Percentiles rank a stretch among this genome's conserved stretches.
phyloP scores from a whole-genome alignment of 2,888 invertebrate genomes.

The Biston betularia region DNA sequence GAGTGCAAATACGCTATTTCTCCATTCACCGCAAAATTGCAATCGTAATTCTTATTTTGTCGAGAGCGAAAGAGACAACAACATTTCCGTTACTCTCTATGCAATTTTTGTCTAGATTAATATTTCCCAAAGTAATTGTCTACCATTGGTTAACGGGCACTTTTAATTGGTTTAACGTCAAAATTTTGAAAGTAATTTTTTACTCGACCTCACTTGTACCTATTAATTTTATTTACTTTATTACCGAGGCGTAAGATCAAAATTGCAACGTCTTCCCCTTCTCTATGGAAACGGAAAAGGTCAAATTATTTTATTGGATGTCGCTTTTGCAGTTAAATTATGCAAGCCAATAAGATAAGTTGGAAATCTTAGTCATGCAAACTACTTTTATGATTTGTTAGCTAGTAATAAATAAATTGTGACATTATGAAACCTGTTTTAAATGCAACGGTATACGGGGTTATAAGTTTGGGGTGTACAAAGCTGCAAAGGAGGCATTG shows the following conservation, averaged over 20 bases:
- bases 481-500: too few species aligned
- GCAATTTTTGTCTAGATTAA: background rate
- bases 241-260: background rate
- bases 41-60: background rate
- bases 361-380: background rate
- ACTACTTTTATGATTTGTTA: background rate
- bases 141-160: slow-evolving; percentile 10
- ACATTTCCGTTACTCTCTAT: background rate
- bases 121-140: slow-evolving; percentile 6
- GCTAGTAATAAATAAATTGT: background rate
- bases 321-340: background rate
- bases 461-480: too few species aligned
- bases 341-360: slow-evolving; percentile 8
- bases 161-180: background rate
- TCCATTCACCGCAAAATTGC: slow-evolving; percentile 4
- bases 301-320: slow-evolving; percentile 11
- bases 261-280: background rate
- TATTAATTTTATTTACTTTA: slow-evolving; percentile 2
- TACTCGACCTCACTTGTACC: background rate
- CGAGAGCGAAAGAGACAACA: slow-evolving; percentile 17
- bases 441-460: background rate
- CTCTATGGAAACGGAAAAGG: background rate
- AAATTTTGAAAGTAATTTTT: slow-evolving; percentile 7
- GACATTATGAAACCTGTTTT: background rate
- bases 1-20: background rate